These are phyloP conservation scores for Silurus aristotelis DNA, from an alignment of 2,797 vertebrate species.

Conservation along the genomic window DNA sequence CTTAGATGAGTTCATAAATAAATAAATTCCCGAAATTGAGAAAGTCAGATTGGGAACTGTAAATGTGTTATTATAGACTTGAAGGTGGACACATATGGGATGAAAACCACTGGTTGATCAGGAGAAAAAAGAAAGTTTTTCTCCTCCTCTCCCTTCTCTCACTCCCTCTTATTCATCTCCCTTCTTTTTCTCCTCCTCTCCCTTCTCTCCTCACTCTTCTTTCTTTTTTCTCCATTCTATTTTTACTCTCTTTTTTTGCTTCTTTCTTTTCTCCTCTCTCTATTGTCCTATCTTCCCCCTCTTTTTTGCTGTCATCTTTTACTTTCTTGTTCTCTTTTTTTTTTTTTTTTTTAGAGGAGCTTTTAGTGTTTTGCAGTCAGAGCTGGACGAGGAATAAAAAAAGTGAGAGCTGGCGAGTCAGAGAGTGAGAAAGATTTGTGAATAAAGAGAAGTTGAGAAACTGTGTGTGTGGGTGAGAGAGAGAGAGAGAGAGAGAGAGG, in stretches of 20 bases:
- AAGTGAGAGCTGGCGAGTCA: conserved; percentile 5
- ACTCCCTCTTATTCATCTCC: too few species aligned
- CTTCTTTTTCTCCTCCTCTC: neutral
- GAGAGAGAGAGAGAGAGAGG: too few species aligned
- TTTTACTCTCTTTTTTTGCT: fast-evolving
- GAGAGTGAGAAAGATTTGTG: neutral
- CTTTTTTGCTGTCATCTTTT: neutral
- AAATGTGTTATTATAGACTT: too few species aligned
- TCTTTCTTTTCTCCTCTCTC: neutral
- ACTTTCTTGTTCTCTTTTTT: neutral
- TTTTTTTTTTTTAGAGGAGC: conserved; percentile 13
- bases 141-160: too few species aligned
- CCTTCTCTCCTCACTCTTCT: neutral
- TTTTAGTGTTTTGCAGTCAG: conserved; percentile 39
- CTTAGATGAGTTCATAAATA: too few species aligned
- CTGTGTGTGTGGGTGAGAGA: neutral
- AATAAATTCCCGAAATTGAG: too few species aligned
- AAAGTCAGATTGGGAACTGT: too few species aligned
- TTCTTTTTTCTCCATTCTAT: fast-evolving
- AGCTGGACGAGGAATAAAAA: neutral
- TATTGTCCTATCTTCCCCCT: too few species aligned
- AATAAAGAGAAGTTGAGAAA: neutral
- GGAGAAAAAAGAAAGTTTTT: too few species aligned
- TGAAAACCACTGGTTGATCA: too few species aligned
- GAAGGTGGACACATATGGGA: too few species aligned